Evolutionary conservation across 2,888 invertebrate genomes (phyloP).

Genomic region (Falcaria lacertinaria): DNA sequence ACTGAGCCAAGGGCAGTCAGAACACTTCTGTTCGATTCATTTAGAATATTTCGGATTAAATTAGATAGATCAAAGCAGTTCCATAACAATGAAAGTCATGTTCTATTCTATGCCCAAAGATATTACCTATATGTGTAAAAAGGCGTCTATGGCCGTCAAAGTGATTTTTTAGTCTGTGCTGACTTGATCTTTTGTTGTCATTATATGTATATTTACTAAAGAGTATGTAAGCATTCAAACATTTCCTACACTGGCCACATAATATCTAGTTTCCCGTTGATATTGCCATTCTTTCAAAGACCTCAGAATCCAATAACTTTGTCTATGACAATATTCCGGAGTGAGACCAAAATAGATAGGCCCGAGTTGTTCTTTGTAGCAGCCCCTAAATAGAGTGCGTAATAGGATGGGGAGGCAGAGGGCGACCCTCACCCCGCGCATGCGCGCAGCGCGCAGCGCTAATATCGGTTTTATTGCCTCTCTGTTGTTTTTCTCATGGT

Average conservation of each 20-base stretch:
- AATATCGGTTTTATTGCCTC: constrained; percentile 73
- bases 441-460: constrained; percentile 50
- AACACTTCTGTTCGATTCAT: too few species aligned
- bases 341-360: constrained; percentile 74
- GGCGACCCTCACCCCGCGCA: constrained; percentile 56
- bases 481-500: constrained; percentile 57
- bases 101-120: too few species aligned
- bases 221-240: too few species aligned
- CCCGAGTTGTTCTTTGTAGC: constrained; percentile 70
- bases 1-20: too few species aligned
- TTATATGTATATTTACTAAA: too few species aligned
- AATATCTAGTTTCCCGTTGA: constrained; percentile 23
- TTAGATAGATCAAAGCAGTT: too few species aligned
- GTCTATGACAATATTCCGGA: constrained; percentile 68
- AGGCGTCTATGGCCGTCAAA: too few species aligned
- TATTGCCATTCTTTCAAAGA: constrained; percentile 26
- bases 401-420: constrained; percentile 70
- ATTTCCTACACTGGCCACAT: not conserved
- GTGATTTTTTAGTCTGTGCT: too few species aligned
- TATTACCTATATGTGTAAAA: too few species aligned
- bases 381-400: constrained; percentile 78
- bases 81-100: too few species aligned
- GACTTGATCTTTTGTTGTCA: too few species aligned
- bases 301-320: constrained; percentile 60
- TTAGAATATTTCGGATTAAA: too few species aligned